Base-by-base conservation (phyloP, 2,113 vertebrate species). In the Collichthys lucidus region DNA sequence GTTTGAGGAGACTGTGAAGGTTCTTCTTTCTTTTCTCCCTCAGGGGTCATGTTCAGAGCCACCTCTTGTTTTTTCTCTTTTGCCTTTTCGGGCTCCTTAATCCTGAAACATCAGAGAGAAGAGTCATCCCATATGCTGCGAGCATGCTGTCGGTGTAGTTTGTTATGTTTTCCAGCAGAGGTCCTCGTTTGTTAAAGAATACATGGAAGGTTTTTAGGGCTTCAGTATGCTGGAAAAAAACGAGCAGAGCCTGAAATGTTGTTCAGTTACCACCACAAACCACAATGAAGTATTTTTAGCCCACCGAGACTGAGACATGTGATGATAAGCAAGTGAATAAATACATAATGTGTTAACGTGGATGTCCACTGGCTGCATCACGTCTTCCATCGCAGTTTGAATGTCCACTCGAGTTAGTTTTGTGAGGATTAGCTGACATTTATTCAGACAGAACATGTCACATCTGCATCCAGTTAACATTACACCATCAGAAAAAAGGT, bases 31-130 rank as follows among this genome's bases (percentile, higher is more conserved):
- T 80, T 92, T 62, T 72, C 87, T 50, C 77, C 72, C 40, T 88
- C 91, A 62, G 89, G 67, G 2, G 91, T 89, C 1, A 57, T 86
- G 49, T 90, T 93, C 65, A 95, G 88, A 60, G 69, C 91, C 82
- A 93, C 8, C 62, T 93, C 93, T 79, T 93, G 91, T 80, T 92
- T 94, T 67, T 83, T 86, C 66, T 93, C 92, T 19, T 89, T 92
- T 1, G 47, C 71, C 63, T 87, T 91, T 65, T 90, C 88, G 5
- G 86, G 55, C 20, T 93, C 85, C 17, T 94, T 95, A 46, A 42
- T 68, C 84, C 95, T 96, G 91, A 80, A 86, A 84, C 0, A 73
- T 56, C 17, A 85, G 44, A 76, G 4, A 4, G 9, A 57, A 17
- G 19, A 77, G 5, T 60, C 53, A 60, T 44, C 1, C 17, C 5